phyloP scores from a whole-genome alignment of 2,888 invertebrate species.

The Mamestra brassicae region DNA sequence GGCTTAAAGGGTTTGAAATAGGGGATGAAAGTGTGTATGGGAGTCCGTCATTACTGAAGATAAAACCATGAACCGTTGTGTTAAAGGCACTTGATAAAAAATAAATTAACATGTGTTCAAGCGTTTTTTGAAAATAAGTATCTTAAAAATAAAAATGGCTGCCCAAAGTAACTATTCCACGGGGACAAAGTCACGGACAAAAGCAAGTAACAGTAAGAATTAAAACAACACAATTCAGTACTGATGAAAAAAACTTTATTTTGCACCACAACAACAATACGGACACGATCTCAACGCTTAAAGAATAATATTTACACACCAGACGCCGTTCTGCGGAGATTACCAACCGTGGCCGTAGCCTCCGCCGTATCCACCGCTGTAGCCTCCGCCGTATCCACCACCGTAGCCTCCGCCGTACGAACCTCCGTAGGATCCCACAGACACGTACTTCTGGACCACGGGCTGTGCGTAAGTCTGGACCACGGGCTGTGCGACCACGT shows the following conservation, averaged over 20 bases:
- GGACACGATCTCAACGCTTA: conserved; percentile 86
- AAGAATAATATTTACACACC: conserved; percentile 74
- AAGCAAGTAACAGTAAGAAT: no score
- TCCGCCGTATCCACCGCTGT: conserved; percentile 56
- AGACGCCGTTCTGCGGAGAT: conserved; percentile 28
- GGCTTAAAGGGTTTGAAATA: no score
- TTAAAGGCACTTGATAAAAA: no score
- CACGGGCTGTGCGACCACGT: conserved; percentile 75
- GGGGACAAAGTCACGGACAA: no score
- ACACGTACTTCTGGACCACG: conserved; percentile 72
- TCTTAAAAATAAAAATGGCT: no score
- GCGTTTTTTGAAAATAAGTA: no score
- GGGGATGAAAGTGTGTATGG: no score
- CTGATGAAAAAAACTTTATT: conserved; percentile 79
- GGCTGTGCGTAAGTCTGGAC: conserved; percentile 78
- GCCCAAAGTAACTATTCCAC: no score
- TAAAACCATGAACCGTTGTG: no score
- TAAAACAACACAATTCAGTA: conserved; percentile 68
- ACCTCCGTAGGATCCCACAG: conserved; percentile 68
- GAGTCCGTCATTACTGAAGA: no score
- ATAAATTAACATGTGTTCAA: no score
- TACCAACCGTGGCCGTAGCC: conserved; percentile 84
- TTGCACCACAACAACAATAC: conserved; percentile 79
- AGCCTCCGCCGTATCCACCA: conserved; percentile 53
- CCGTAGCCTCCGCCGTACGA: conserved; percentile 50